Evolutionary conservation across 2,888 invertebrate species (phyloP).

Genomic region (Ochropleura leucogaster): DNA sequence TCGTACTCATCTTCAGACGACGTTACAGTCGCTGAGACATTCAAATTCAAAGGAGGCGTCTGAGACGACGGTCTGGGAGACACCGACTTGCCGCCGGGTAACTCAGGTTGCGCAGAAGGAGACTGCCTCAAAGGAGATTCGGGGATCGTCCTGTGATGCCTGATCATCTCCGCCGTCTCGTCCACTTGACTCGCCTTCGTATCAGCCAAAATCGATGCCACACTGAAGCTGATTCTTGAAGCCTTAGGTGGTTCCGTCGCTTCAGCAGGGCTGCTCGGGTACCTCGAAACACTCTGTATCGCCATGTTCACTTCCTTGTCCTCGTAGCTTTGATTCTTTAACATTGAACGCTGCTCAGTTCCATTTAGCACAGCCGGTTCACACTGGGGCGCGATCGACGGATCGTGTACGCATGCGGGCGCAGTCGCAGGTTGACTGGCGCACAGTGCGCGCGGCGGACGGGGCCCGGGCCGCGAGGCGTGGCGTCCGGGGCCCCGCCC

Average conservation of each 20-base stretch:
- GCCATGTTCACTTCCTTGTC: conserved; percentile 92
- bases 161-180: conserved; percentile 86
- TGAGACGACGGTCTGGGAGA: conserved; percentile 85
- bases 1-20: conserved; percentile 92
- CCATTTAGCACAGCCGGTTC: conserved; percentile 86
- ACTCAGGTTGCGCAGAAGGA: conserved; percentile 85
- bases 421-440: conserved; percentile 89
- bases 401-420: conserved; percentile 89
- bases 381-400: conserved; percentile 82
- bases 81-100: conserved; percentile 84
- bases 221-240: conserved; percentile 95
- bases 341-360: conserved; percentile 91
- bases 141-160: conserved; percentile 88
- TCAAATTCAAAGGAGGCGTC: conserved; percentile 87
- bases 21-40: conserved; percentile 86
- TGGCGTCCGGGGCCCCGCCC: conserved; percentile 68
- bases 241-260: conserved; percentile 91
- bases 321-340: conserved; percentile 91
- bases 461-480: conserved; percentile 74
- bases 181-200: conserved; percentile 92
- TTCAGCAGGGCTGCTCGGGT: conserved; percentile 92
- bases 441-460: conserved; percentile 74
- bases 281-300: conserved; percentile 92
- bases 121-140: conserved; percentile 88
- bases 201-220: conserved; percentile 96